Evolutionary conservation across 37 sponge, comb jelly and placozoan species (phyloP), one percentile per base, ranked within the genome.

Genomic region (Beroe forskalii): DNA sequence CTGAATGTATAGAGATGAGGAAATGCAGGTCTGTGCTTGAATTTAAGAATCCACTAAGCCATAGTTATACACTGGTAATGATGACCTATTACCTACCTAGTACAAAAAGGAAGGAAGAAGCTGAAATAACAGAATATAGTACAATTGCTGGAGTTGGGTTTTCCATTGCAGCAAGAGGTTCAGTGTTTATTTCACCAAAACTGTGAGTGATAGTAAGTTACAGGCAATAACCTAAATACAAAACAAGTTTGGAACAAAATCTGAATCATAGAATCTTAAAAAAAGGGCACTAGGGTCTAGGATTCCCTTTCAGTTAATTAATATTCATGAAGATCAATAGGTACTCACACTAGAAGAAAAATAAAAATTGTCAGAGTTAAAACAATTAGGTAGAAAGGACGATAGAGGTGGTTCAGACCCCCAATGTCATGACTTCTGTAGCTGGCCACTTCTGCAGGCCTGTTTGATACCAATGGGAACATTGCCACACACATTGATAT

Each of bases 391-490:
- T 80, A 80, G 55, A 40, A 80, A n/a, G 86, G 55, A 14, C 86
- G 44, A 48, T 80, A 80, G 25, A 80, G 86, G 40, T 80, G 86
- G 27, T 44, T 42, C 23, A 38, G 28, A 8, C 55, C 55, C 28
- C 39, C 4, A 17, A 20, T 36, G 25, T 63, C 66, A 69, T 69
- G 72, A n/a, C 30, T 24, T 41, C 12, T 80, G 55, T 44, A 80
- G 0, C 27, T 80, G 1, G 86, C 86, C 48, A 80, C 86, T 25
- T 80, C 86, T 41, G 86, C 31, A 12, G 86, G 55, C 20, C 14
- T 23, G 55, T 80, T 80, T 43, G 86, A 80, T 23, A 80, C 48
- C 44, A 80, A 37, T 43, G 55, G 55, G 22, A 38, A 80, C 23
- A 80, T 23, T 3, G 48, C 86, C 0, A 44, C 31, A 12, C 37